Evolutionary conservation across 2,888 invertebrate genomes (phyloP), one percentile per base, ranked within the genome.

Genomic region (Ormyrus rosae): DNA sequence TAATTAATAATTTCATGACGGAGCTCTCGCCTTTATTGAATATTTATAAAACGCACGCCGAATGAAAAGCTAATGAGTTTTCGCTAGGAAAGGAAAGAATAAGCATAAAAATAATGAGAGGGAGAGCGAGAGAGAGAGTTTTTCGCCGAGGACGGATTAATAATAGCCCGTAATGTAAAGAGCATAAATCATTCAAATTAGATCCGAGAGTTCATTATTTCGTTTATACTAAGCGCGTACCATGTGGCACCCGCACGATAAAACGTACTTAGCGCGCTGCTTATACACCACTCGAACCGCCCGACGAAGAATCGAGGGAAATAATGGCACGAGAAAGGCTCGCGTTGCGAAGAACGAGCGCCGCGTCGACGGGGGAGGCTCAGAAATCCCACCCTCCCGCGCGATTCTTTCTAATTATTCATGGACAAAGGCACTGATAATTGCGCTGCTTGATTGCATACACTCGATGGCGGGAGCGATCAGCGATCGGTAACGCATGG

Each of bases 341-440:
- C 69, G 58, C 64, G 68, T 63, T 46, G 64, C 58, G n/a, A 63
- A 70, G 69, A 79, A 61, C 65, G 71, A 71, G 7, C 34, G 58
- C 56, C n/a, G 2, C n/a, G 2, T 4, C 34, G 34, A 4, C 2
- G 80, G 83, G 81, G 72, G 55, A 72, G 73, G 69, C 53, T 73
- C 75, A 60, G 72, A 64, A 72, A 73, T 71, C 75, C 83, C 83
- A 83, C 85, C 85, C 86, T 73, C 70, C 55, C 34, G 34, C 34
- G 85, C 87, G 13, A 79, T 86, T 86, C 86, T 86, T 89, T 87
- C 87, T 87, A 87, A 89, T 89, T 89, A 89, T 88, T 89, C 88
- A 88, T 87, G 87, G 87, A 88, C 88, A 88, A 88, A 88, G 87
- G 86, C 87, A 85, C 85, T 85, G 88, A 88, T 88, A 88, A 89